Base-by-base conservation (phyloP, 1,140 invertebrate genomes). In the Paramacrobiotus metropolitanus region DNA sequence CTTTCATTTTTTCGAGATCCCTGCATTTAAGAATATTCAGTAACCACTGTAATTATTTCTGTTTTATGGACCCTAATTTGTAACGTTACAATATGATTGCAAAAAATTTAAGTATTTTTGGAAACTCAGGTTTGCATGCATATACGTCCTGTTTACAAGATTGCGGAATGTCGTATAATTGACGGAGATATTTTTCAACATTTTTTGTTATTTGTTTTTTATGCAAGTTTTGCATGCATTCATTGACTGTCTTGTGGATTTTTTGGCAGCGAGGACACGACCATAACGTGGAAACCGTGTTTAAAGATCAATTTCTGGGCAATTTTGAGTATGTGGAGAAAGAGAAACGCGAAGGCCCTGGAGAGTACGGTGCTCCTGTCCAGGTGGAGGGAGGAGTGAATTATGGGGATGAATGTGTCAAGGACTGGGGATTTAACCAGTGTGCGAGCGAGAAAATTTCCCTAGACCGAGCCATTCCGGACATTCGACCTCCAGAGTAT, bases 351-450 rank as follows among this genome's bases (percentile, higher is more conserved):
- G 48, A 55, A 55, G 48, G 48, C 4, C 48, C 48, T 15, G 48
- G 48, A 15, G 48, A 55, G 28, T 55, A 55, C 48, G 48, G 48
- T 55, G 24, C 24, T 24, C 15, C 24, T 4, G 48, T 15, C 15
- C 24, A 20, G 48, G 48, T 15, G 15, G 15, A 15, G 48, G 48
- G 28, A 9, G 48, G 28, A 20, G 15, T 55, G 15, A 55, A 55
- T 15, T 24, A 15, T 4, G 48, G 48, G 9, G 24, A 24, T 24
- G 48, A 55, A 15, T 55, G 48, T 24, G 24, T 28, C 15, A 55
- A 55, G 28, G 86, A 94, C 69, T 94, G 90, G 76, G 92, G 92
- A 31, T 96, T 96, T 83, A 96, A 96, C 70, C 90, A 96, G 74
- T 83, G 87, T 24, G 89, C 85, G 65, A 94, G 90, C n/a, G 84